These are phyloP conservation scores for Ectropis crepuscularia DNA, from an alignment of 2,888 invertebrate genomes.

Conservation along the genomic window DNA sequence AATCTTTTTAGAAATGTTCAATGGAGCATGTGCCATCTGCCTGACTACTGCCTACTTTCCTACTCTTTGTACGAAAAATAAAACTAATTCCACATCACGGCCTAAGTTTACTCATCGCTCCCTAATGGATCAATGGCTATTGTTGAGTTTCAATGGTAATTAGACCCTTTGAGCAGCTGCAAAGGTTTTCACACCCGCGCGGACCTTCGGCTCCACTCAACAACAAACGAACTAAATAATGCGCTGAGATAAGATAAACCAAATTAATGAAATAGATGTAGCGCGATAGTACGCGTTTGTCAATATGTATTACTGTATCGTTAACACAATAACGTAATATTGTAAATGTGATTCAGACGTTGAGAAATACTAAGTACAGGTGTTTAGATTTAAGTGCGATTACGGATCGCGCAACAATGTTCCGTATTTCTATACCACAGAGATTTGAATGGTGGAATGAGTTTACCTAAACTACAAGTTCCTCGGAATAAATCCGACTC, in stretches of 20 bases:
- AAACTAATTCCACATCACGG: too few species aligned
- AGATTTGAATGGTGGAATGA: too few species aligned
- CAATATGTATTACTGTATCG: too few species aligned
- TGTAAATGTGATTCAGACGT: slow-evolving; percentile 51
- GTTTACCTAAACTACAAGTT: too few species aligned
- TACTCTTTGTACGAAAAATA: too few species aligned
- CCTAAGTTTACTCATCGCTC: slow-evolving; percentile 49
- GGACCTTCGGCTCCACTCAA: slow-evolving; percentile 30
- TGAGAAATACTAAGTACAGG: slow-evolving; percentile 36
- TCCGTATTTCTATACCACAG: too few species aligned
- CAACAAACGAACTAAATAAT: slow-evolving; percentile 30
- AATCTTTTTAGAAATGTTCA: too few species aligned
- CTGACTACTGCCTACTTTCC: too few species aligned
- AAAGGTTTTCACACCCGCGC: slow-evolving; percentile 57
- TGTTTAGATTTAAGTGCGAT: slow-evolving; percentile 32
- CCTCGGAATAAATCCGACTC: too few species aligned
- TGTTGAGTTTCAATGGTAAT: slow-evolving; percentile 57
- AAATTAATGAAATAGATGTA: slow-evolving; percentile 45
- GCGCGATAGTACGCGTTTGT: slow-evolving; percentile 49
- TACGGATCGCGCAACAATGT: too few species aligned
- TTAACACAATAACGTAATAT: slow-evolving; percentile 5
- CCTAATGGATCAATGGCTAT: slow-evolving; percentile 46
- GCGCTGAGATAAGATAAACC: slow-evolving; percentile 30
- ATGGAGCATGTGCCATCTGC: too few species aligned
- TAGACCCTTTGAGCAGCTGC: slow-evolving; percentile 54